Base-by-base conservation (phyloP, 1,140 invertebrate genomes). In the Drosophila funebris region DNA sequence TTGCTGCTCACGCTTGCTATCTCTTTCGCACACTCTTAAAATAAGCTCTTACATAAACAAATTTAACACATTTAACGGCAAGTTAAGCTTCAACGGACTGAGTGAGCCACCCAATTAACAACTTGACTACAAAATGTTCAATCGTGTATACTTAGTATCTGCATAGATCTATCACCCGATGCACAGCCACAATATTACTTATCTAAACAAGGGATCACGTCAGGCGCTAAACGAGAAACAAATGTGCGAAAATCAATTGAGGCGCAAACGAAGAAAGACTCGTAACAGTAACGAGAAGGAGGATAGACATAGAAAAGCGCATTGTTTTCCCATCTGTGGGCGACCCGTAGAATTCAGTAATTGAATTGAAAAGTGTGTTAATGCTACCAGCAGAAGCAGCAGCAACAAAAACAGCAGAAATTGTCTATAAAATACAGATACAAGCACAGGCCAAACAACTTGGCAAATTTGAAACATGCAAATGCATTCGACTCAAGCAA, bases 331-430 rank as follows among this genome's bases (percentile, higher is more conserved):
- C 22, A 22, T 39, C 61, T 20, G 31, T 36, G 39, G 29, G 41
- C 20, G 24, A 24, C 76, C 76, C 81, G 76, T 53, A 79, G 62
- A 69, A 58, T 58, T 16, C 18, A 37, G 70, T 62, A 87, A 87
- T 85, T 85, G 81, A 84, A 84, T 72, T 50, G 52, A 87, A 73
- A 85, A 87, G 76, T 88, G 84, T 89, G 83, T 69, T 88, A 88
- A 88, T 87, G 82, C 31, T 60, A 68, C 66, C 78, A 63, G 78
- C 76, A 67, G 69, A 54, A 33, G 39, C 13, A 41, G 14, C 36
- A 39, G 36, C 36, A 39, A 11, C 13, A 13, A 14, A 18, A 16
- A 7, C 39, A 73, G 24, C 24, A 27, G 24, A 48, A 57, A 71
- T 56, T 73, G 79, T 79, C 73, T 73, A 13, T 43, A 39, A 63